Evolutionary conservation across 2,797 vertebrate species (phyloP).

Genomic region (Oreochromis mossambicus): DNA sequence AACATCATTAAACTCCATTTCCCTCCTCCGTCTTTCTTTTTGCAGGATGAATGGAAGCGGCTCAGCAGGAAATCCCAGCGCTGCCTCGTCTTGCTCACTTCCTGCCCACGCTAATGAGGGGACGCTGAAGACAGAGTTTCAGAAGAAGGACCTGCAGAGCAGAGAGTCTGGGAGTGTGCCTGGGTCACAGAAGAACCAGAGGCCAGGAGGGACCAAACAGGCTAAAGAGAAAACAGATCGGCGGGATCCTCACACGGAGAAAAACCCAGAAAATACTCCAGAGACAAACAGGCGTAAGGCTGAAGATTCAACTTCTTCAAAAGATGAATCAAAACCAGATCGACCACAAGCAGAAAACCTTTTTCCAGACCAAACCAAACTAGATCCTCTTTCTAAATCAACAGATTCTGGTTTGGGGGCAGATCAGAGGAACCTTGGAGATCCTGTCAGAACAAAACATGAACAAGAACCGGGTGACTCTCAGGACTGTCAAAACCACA

Average conservation of each 20-base stretch:
- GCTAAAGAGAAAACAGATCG: not conserved
- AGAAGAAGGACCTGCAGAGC: not conserved
- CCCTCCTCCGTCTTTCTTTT: not conserved
- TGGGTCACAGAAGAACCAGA: not conserved
- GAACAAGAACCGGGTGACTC: not conserved
- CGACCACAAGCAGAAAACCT: not conserved
- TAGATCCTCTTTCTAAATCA: not conserved
- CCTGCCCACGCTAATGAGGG: conserved; percentile 13
- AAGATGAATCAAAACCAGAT: not conserved
- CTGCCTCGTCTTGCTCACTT: conserved; percentile 38
- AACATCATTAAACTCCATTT: not conserved
- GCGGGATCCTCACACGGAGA: not conserved
- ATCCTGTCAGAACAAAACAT: not conserved
- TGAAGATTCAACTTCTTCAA: not conserved
- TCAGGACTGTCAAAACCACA: not conserved
- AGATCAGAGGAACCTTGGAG: not conserved
- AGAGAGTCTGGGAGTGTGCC: not conserved
- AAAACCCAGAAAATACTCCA: not conserved
- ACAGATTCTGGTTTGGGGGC: not conserved
- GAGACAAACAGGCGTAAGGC: fast-evolving
- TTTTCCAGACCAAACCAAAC: not conserved
- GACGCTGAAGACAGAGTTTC: not conserved
- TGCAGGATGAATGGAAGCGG: conserved; percentile 51
- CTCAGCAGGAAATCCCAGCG: conserved; percentile 51
- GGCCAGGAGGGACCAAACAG: not conserved